Base-by-base conservation (phyloP, 2,888 invertebrate genomes). In the Congeria kusceri region DNA sequence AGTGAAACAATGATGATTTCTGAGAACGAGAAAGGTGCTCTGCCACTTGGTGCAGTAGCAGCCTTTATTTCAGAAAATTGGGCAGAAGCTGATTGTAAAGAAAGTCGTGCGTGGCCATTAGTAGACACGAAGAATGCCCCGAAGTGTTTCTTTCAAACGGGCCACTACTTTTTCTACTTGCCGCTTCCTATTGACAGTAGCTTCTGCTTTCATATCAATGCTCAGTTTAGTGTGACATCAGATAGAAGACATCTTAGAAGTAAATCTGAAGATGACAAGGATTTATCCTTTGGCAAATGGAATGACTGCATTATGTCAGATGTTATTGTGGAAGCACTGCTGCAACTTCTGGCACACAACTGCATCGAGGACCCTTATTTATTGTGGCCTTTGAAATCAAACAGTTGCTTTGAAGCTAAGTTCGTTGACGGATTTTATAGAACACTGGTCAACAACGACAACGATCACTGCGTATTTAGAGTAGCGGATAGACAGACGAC, bases 131-230 rank as follows among this genome's bases (percentile, higher is more conserved):
- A 62, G 0, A 1, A 29, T 9, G 20, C 53, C 13, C 27, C 25
- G n/a, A 11, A 11, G 13, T 18, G 32, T n/a, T 88, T 88, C 63
- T 88, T 84, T 67, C 64, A 65, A 20, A 68, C 56, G 11, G 84
- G 87, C 11, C 86, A 85, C 67, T 69, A 86, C 15, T 89, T 86
- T 65, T 87, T 84, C 49, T 87, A 82, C 53, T 75, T 87, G 13
- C 92, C 92, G 0, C 81, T 92, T 9, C 91, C 92, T 20, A 77
- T 90, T 7, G 73, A 71, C 27, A 85, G 85, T 27, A 75, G 78
- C 1, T 84, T 92, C 23, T 89, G 89, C 5, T 84, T 92, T 27
- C 91, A 92, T 71, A n/a, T n/a, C n/a, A n/a, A n/a, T n/a, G n/a
- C n/a, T n/a, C n/a, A n/a, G n/a, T n/a, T n/a, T n/a, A n/a, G n/a